phyloP scores from a whole-genome alignment of 2,797 vertebrate genomes.

The Enteromius treurensis region DNA sequence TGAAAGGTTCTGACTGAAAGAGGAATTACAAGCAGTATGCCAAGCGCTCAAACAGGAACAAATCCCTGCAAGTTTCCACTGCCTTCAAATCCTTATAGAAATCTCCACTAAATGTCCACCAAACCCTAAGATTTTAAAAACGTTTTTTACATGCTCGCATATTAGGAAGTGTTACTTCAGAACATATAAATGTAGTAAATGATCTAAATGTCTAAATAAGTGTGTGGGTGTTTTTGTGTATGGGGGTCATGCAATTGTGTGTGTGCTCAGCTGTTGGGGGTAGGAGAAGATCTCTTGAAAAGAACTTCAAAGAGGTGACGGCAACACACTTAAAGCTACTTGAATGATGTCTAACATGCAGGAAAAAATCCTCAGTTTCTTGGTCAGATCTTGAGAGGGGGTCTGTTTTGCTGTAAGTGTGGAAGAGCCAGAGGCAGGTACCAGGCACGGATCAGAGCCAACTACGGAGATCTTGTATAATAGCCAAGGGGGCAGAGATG shows the following conservation, averaged over 20 bases:
- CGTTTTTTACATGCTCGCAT: neutral
- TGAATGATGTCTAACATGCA: slow-evolving; percentile 12
- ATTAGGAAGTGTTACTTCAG: neutral
- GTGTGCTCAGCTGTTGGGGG: slow-evolving; percentile 55
- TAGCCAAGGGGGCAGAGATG: slow-evolving; percentile 39
- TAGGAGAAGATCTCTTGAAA: neutral
- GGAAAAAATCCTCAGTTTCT: slow-evolving; percentile 2
- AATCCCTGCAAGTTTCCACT: neutral
- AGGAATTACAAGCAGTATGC: neutral
- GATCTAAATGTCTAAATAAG: slow-evolving; percentile 7
- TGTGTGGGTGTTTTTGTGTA: slow-evolving; percentile 19
- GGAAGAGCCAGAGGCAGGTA: slow-evolving; percentile 33
- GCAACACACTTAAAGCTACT: slow-evolving; percentile 36
- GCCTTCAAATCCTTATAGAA: neutral
- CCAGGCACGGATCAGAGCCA: slow-evolving; percentile 33
- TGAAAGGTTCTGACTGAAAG: neutral
- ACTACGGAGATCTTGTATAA: slow-evolving; percentile 41
- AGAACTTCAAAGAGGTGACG: slow-evolving; percentile 27
- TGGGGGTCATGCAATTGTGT: neutral
- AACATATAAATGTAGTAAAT: slow-evolving; percentile 14
- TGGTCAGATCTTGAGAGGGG: slow-evolving; percentile 35
- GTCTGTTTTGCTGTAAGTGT: slow-evolving; percentile 32
- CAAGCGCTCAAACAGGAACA: neutral
- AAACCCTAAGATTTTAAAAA: neutral
- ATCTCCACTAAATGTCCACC: neutral